These are phyloP conservation scores for Thunnus albacares DNA, from an alignment of 2,797 vertebrate genomes.

Conservation along the genomic window DNA sequence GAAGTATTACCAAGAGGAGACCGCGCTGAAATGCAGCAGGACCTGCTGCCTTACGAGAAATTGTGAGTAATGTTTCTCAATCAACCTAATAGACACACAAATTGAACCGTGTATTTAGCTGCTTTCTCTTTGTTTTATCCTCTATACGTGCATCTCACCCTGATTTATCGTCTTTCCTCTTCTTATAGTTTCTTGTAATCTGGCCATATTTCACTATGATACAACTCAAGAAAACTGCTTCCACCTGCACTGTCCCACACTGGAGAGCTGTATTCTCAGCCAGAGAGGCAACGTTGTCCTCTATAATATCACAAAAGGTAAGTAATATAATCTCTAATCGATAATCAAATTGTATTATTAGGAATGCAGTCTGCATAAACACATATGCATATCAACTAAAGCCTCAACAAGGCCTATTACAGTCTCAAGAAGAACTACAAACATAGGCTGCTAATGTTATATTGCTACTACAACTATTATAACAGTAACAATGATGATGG, in stretches of 20 bases:
- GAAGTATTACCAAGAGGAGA: slow-evolving; percentile 86
- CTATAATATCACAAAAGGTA: slow-evolving; percentile 94
- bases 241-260: slow-evolving; percentile 91
- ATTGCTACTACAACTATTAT: not conserved
- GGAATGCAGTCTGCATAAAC: not conserved
- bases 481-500: no score
- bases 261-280: slow-evolving; percentile 92
- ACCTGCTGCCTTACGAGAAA: slow-evolving; percentile 92
- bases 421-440: not conserved
- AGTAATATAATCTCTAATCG: not conserved
- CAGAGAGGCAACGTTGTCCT: slow-evolving; percentile 87
- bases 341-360: not conserved
- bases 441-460: not conserved
- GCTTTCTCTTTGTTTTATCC: not conserved
- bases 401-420: not conserved
- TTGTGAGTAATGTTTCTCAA: slow-evolving; percentile 83
- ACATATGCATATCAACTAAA: not conserved
- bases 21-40: slow-evolving; percentile 90
- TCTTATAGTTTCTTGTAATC: slow-evolving; percentile 91
- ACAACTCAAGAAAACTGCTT: slow-evolving; percentile 89
- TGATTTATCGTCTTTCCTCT: not conserved
- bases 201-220: slow-evolving; percentile 94
- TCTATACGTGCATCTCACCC: not conserved
- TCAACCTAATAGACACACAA: not conserved
- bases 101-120: no score